Conservation (phyloP, 2,797 vertebrate genomes). For the Sebastes vulpes region DNA sequence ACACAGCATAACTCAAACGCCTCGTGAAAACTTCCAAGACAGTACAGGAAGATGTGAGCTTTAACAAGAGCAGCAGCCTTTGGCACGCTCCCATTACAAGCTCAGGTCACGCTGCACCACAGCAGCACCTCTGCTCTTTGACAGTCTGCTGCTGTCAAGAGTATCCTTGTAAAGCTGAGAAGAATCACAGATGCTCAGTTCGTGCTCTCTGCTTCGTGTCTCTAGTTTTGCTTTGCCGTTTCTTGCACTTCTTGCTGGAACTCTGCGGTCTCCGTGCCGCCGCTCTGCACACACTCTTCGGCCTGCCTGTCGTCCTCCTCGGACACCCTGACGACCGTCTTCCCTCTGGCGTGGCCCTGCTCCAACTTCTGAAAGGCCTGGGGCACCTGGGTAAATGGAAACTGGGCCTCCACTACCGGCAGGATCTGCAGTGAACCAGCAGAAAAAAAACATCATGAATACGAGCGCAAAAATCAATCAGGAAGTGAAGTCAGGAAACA, state of each 20-base stretch:
- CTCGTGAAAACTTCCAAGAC: neutral
- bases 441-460: neutral
- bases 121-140: neutral
- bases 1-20: neutral
- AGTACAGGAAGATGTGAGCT: neutral
- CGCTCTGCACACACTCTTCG: slow-evolving; percentile 23
- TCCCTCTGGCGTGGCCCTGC: slow-evolving; percentile 94
- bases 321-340: slow-evolving; percentile 90
- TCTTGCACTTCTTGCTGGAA: slow-evolving; percentile 20
- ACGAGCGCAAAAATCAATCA: neutral
- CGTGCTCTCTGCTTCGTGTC: neutral
- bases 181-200: neutral
- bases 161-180: neutral
- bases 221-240: slow-evolving; percentile 40
- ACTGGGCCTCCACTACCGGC: slow-evolving; percentile 93
- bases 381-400: slow-evolving; percentile 92
- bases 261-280: slow-evolving; percentile 6
- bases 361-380: slow-evolving; percentile 95
- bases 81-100: slow-evolving; percentile 1
- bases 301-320: slow-evolving; percentile 63
- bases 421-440: slow-evolving; percentile 86
- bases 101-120: neutral
- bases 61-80: slow-evolving; percentile 17
- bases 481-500: neutral
- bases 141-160: slow-evolving; percentile 7